Evolutionary conservation across 2,113 vertebrate genomes (phyloP).

Genomic region (Syrmaticus mikado): DNA sequence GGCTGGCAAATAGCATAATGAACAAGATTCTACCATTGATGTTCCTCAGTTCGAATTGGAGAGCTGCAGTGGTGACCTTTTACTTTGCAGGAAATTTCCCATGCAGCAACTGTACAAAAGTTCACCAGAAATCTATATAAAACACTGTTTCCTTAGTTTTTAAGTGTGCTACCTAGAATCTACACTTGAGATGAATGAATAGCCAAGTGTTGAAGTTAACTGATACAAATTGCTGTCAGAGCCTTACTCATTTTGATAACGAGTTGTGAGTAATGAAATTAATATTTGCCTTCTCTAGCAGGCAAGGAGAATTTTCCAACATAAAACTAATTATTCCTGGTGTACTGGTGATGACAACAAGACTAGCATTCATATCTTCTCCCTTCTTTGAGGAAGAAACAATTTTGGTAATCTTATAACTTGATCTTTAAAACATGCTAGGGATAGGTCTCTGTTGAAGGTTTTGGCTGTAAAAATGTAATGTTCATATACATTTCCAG

Average conservation of each 20-base stretch:
- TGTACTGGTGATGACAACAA: neutral
- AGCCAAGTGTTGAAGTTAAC: fast-evolving
- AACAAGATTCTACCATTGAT: neutral
- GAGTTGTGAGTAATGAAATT: neutral
- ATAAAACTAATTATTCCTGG: neutral
- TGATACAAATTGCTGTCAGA: neutral
- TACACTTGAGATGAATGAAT: neutral
- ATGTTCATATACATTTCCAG: neutral
- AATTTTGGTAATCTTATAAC: neutral
- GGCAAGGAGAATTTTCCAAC: neutral
- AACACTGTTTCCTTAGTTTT: neutral
- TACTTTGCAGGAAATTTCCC: neutral
- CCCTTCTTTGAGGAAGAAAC: neutral
- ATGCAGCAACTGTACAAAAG: neutral
- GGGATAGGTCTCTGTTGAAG: neutral
- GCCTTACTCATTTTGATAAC: neutral
- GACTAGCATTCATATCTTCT: neutral
- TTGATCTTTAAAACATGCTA: neutral
- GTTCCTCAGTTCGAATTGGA: neutral
- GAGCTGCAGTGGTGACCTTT: neutral
- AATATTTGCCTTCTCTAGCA: neutral
- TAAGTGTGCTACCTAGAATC: neutral
- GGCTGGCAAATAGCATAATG: neutral
- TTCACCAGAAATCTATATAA: neutral
- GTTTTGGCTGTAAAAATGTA: neutral